A percentile compares a stretch with the other conserved stretches of the same genome.
Evolutionary conservation across 2,888 invertebrate species (phyloP).

Genomic region (Acronicta leporina): DNA sequence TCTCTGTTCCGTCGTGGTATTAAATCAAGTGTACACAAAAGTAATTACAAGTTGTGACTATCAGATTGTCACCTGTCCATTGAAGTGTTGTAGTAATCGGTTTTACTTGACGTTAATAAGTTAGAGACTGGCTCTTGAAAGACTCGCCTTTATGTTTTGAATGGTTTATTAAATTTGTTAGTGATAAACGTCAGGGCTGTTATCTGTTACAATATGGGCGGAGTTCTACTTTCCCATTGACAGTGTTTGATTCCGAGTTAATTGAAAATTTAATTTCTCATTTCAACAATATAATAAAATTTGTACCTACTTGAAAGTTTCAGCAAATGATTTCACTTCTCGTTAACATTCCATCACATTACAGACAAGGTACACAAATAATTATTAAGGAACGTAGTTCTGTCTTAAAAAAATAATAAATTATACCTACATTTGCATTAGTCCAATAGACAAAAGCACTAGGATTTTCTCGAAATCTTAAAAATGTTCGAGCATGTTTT

Average conservation of each 20-base stretch:
- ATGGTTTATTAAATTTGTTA: conserved; percentile 4
- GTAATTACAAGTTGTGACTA: background rate
- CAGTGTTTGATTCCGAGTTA: background rate
- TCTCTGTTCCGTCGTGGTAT: too few relatives aligned
- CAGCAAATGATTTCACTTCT: background rate
- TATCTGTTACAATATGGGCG: background rate
- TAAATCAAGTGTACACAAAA: background rate
- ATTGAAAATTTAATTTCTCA: background rate
- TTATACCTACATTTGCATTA: too few relatives aligned
- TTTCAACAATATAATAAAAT: background rate
- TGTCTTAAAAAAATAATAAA: too few relatives aligned
- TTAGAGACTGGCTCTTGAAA: background rate
- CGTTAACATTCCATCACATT: background rate
- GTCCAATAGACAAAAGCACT: too few relatives aligned
- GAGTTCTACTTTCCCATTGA: background rate
- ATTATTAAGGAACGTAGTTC: too few relatives aligned
- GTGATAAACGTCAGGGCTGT: background rate
- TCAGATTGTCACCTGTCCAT: background rate
- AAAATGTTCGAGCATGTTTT: too few relatives aligned
- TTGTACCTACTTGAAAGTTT: background rate
- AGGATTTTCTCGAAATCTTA: too few relatives aligned
- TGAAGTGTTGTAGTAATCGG: conserved; percentile 1
- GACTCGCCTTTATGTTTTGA: background rate
- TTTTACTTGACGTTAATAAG: conserved; percentile 3
- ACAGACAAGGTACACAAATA: too few relatives aligned